Conservation (phyloP, 2,888 invertebrate species). For the Bhutanitis thaidina region DNA sequence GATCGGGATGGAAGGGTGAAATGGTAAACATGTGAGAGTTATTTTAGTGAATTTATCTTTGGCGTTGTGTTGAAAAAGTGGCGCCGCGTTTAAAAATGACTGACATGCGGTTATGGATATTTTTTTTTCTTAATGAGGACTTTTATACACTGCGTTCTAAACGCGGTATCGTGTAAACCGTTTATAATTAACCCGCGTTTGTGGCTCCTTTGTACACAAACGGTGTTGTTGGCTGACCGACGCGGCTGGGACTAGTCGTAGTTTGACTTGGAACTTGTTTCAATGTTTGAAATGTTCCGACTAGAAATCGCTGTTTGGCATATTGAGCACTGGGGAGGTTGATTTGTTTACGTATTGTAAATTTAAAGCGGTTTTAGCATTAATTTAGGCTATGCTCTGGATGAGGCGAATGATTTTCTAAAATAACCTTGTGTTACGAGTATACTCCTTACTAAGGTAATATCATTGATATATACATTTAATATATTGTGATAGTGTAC, state of each 20-base stretch:
- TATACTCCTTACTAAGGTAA: too few species aligned
- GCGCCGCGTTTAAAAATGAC: constrained; percentile 60
- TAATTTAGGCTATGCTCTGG: too few species aligned
- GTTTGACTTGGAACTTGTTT: background rate
- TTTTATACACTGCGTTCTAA: constrained; percentile 30
- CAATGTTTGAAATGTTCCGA: background rate
- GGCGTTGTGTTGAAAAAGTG: constrained; percentile 69
- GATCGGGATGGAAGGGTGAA: constrained; percentile 71
- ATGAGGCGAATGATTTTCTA: too few species aligned
- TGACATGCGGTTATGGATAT: constrained; percentile 62
- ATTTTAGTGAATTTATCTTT: constrained; percentile 76
- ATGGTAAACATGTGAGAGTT: constrained; percentile 71
- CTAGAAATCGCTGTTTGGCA: background rate
- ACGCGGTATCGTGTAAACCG: constrained; percentile 25
- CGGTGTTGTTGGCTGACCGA: background rate
- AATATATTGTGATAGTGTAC: too few species aligned
- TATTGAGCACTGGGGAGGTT: background rate
- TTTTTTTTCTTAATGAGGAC: constrained; percentile 36
- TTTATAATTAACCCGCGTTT: constrained; percentile 13
- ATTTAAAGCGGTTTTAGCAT: too few species aligned
- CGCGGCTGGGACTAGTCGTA: background rate
- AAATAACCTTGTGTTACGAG: too few species aligned
- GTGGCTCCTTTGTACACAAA: background rate
- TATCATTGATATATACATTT: too few species aligned
- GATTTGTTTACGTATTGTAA: constrained; percentile 2